A percentile compares a stretch with the other conserved stretches of the same genome.
Conservation (phyloP, 2,888 invertebrate genomes). For the Campoplex capitator region DNA sequence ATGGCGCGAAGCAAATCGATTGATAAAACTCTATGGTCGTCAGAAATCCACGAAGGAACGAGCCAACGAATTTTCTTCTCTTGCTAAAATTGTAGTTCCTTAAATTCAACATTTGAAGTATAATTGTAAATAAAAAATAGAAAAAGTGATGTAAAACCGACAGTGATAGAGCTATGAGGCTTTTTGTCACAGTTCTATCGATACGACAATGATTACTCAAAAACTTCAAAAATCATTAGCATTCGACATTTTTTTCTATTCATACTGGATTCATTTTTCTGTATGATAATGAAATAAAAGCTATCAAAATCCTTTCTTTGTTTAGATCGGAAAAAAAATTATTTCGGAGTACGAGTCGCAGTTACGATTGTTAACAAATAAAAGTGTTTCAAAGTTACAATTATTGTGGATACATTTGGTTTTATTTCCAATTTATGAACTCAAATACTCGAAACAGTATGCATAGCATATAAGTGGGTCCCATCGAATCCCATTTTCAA, state of each 20-base stretch:
- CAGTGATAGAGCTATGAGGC: neutral
- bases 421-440: too few relatives aligned
- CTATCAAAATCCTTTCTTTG: neutral
- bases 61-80: constrained; percentile 9
- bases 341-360: too few relatives aligned
- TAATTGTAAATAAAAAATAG: neutral
- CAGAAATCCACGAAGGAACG: constrained; percentile 15
- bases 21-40: constrained; percentile 77
- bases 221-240: too few relatives aligned
- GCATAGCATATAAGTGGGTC: too few relatives aligned
- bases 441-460: too few relatives aligned
- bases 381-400: too few relatives aligned
- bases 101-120: neutral
- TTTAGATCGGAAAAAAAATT: too few relatives aligned
- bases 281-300: neutral
- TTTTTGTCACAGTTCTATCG: too few relatives aligned
- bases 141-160: neutral
- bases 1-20: constrained; percentile 89
- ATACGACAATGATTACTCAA: too few relatives aligned
- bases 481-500: constrained; percentile 69
- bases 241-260: too few relatives aligned
- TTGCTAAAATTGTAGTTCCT: constrained; percentile 37
- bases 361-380: too few relatives aligned
- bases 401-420: too few relatives aligned
- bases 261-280: neutral